Evolutionary conservation across 1,140 invertebrate species (phyloP).

Genomic region (Lysiphlebus fabarum): DNA sequence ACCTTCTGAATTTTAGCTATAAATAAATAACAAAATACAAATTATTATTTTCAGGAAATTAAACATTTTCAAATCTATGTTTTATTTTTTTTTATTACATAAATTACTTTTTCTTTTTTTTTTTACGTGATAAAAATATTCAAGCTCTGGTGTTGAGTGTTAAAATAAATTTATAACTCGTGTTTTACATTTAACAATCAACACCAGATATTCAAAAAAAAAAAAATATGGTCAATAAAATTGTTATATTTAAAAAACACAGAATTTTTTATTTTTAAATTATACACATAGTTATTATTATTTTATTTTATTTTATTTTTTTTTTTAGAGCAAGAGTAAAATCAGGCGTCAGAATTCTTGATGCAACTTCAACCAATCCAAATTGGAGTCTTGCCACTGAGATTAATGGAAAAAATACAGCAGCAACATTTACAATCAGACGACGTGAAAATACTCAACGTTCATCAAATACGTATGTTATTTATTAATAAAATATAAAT

Average conservation of each 20-base stretch:
- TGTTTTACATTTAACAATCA: background rate
- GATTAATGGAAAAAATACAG: conserved; percentile 76
- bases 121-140: no score
- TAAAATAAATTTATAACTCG: no score
- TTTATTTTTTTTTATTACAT: no score
- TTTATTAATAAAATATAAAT: background rate
- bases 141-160: no score
- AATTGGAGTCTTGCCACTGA: conserved; percentile 84
- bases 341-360: conserved; percentile 76
- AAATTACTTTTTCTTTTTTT: no score
- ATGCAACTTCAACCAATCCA: conserved; percentile 70
- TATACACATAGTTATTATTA: background rate
- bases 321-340: conserved; percentile 77
- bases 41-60: no score
- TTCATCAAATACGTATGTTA: conserved; percentile 41
- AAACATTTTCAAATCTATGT: no score
- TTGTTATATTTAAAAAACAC: background rate
- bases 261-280: background rate
- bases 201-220: background rate
- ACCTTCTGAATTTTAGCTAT: no score
- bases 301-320: conserved; percentile 20
- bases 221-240: no score
- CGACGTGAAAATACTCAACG: conserved; percentile 58
- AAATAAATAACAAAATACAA: no score
- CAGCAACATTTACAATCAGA: conserved; percentile 80